phyloP scores from a whole-genome alignment of 2,797 vertebrate species.

The Danio tinwini region DNA sequence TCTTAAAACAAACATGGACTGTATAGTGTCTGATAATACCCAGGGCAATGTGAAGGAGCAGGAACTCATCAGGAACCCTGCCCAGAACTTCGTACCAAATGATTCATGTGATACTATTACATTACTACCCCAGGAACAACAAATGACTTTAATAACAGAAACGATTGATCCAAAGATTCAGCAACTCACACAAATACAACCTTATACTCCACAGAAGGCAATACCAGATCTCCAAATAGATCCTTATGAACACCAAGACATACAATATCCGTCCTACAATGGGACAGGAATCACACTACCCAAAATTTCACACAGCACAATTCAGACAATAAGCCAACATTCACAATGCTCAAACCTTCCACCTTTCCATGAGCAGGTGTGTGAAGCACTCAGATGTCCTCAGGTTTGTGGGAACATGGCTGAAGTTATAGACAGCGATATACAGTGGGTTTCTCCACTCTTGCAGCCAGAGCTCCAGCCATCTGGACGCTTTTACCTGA shows the following conservation, averaged over 20 bases:
- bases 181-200: slow-evolving; percentile 19
- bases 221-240: neutral
- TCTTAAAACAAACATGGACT: slow-evolving; percentile 59
- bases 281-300: neutral
- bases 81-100: slow-evolving; percentile 2
- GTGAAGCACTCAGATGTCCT: slow-evolving; percentile 75
- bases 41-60: neutral
- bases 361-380: slow-evolving; percentile 62
- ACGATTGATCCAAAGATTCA: slow-evolving; percentile 20
- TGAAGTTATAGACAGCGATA: slow-evolving; percentile 61
- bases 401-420: slow-evolving; percentile 73
- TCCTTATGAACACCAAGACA: slow-evolving; percentile 9
- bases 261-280: neutral
- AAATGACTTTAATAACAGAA: slow-evolving; percentile 3
- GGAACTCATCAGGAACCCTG: neutral
- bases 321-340: neutral
- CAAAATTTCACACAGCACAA: neutral
- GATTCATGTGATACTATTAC: neutral
- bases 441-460: slow-evolving; percentile 53
- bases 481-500: slow-evolving; percentile 64
- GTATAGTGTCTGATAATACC: neutral
- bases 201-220: neutral
- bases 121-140: slow-evolving; percentile 4
- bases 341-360: slow-evolving; percentile 68
- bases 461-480: slow-evolving; percentile 52